Evolutionary conservation across 92 coral and sea anemone species (phyloP).

Genomic region (Pocillopora meandrina): DNA sequence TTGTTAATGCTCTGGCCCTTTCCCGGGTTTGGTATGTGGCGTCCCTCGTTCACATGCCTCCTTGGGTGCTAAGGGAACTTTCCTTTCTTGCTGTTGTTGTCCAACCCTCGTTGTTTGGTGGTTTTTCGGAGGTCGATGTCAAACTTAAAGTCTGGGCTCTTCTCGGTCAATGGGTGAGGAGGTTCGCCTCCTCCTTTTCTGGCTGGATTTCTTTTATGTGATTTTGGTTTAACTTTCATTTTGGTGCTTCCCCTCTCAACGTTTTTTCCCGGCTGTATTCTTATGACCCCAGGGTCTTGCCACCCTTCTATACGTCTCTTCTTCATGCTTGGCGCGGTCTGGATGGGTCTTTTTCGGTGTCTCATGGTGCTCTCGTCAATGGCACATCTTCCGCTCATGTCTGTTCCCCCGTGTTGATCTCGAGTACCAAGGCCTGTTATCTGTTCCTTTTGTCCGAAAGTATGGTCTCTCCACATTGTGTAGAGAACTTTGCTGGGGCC

Average conservation of each 20-base stretch:
- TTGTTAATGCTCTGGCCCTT: conserved; percentile 33
- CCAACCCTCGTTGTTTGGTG: neutral
- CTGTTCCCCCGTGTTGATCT: too few species aligned
- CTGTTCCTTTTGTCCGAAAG: neutral
- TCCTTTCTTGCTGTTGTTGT: too few species aligned
- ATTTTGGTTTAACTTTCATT: neutral
- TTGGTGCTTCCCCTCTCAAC: neutral
- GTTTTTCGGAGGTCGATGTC: neutral
- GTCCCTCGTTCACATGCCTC: conserved; percentile 24
- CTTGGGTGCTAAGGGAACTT: neutral
- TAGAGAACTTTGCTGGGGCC: neutral
- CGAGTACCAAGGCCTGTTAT: neutral
- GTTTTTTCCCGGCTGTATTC: conserved; percentile 7
- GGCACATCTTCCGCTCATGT: neutral
- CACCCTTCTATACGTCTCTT: neutral
- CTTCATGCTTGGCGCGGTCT: conserved; percentile 18
- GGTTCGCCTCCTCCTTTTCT: neutral
- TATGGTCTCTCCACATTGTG: neutral
- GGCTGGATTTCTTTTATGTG: neutral
- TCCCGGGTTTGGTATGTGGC: conserved; percentile 52
- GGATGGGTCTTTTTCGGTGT: neutral
- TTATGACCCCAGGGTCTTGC: neutral
- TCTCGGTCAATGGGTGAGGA: conserved; percentile 10
- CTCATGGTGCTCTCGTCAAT: neutral
- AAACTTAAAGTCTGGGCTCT: neutral